Evolutionary conservation across 2,797 vertebrate species (phyloP).

Genomic region (Leptatherina wallacei): DNA sequence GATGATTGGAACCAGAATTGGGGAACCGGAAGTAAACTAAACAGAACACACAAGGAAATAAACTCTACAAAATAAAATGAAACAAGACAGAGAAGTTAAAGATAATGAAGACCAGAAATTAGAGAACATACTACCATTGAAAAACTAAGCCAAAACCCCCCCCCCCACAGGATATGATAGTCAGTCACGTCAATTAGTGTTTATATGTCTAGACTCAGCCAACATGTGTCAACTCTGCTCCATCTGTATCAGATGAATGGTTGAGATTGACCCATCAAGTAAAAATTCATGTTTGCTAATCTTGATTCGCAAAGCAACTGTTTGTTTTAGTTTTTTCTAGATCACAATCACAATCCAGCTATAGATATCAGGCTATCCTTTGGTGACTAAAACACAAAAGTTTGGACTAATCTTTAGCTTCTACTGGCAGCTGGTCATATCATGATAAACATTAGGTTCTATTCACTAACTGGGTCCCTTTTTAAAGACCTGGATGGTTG

Average conservation of each 20-base stretch:
- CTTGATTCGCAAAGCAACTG: not conserved
- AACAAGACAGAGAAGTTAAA: not conserved
- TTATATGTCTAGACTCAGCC: not conserved
- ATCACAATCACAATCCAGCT: not conserved
- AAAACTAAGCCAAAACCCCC: not conserved
- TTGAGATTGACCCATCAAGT: not conserved
- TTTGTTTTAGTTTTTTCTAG: not conserved
- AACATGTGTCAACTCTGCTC: not conserved
- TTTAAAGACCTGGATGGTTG: too few relatives aligned
- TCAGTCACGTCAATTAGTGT: too few relatives aligned
- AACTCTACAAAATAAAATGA: not conserved
- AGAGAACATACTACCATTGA: not conserved
- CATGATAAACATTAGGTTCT: too few relatives aligned
- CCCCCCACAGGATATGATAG: too few relatives aligned
- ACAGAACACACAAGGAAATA: not conserved
- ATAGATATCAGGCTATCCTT: not conserved
- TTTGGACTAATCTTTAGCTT: too few relatives aligned
- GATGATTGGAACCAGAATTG: too few relatives aligned
- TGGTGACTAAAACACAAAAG: too few relatives aligned
- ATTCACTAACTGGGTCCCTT: too few relatives aligned
- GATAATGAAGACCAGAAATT: not conserved
- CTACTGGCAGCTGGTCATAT: too few relatives aligned
- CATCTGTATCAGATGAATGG: not conserved
- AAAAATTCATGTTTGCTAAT: not conserved
- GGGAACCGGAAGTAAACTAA: not conserved